Evolutionary conservation across 2,797 vertebrate species (phyloP).

Genomic region (Yasuhikotakia modesta): DNA sequence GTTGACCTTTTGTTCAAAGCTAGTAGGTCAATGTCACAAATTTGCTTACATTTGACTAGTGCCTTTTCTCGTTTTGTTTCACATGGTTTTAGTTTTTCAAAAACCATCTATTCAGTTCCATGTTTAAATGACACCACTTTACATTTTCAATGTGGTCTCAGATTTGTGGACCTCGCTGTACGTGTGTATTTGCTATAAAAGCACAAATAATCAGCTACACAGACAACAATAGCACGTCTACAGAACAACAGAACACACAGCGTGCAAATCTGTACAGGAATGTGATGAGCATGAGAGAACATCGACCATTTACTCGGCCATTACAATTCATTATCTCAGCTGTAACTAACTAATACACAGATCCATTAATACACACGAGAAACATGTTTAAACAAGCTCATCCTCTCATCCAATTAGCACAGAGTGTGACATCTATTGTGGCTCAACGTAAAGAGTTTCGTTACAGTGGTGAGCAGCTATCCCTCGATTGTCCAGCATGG

Average conservation of each 20-base stretch:
- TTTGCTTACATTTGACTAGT: background rate
- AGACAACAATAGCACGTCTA: constrained; percentile 18
- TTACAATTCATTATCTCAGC: constrained; percentile 58
- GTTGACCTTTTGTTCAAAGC: background rate
- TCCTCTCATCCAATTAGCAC: constrained; percentile 64
- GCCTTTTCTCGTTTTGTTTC: background rate
- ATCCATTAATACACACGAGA: constrained; percentile 56
- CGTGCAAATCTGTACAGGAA: constrained; percentile 29
- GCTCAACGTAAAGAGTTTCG: constrained; percentile 46
- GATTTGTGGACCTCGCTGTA: background rate
- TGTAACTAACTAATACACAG: constrained; percentile 48
- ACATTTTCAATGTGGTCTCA: background rate
- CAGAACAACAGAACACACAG: constrained; percentile 15
- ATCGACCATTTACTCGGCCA: constrained; percentile 50
- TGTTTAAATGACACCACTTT: background rate
- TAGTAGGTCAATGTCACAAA: background rate
- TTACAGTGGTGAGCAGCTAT: constrained; percentile 23
- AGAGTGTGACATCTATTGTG: constrained; percentile 56
- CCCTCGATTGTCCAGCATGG: constrained; percentile 34
- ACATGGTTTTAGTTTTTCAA: background rate
- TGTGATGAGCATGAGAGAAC: constrained; percentile 1
- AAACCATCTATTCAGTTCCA: background rate
- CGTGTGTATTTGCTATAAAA: background rate
- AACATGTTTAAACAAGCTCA: constrained; percentile 56
- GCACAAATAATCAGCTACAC: background rate